Conservation (phyloP, 2,888 invertebrate genomes). For the Athalia circularis region DNA sequence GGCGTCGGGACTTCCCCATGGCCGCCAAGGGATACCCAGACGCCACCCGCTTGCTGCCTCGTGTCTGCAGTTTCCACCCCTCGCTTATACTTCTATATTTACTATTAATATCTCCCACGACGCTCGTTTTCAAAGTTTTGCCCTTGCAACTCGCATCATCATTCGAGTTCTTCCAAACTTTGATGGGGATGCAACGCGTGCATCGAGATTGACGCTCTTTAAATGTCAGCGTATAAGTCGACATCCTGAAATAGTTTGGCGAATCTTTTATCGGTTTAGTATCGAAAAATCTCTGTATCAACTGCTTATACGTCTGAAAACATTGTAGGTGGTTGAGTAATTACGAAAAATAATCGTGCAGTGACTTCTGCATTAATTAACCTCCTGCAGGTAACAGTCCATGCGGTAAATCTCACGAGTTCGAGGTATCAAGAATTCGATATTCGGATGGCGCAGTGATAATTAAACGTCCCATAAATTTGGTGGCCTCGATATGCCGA, state of each 20-base stretch:
- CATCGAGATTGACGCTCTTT: not conserved
- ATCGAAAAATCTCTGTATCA: slow-evolving; percentile 30
- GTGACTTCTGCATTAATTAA: slow-evolving; percentile 29
- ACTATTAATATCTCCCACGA: slow-evolving; percentile 43
- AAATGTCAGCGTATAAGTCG: not conserved
- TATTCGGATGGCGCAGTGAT: slow-evolving; percentile 51
- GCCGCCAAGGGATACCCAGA: slow-evolving; percentile 3
- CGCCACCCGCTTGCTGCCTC: not conserved
- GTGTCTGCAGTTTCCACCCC: slow-evolving; percentile 26
- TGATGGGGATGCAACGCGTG: not conserved
- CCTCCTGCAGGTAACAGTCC: slow-evolving; percentile 20
- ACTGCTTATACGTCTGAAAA: not conserved
- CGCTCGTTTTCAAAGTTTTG: slow-evolving; percentile 34
- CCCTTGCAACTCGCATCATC: slow-evolving; percentile 13
- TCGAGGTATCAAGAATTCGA: slow-evolving; percentile 50
- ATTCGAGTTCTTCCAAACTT: slow-evolving; percentile 6
- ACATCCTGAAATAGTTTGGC: not conserved
- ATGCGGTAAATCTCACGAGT: slow-evolving; percentile 50
- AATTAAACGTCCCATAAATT: slow-evolving; percentile 54
- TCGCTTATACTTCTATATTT: slow-evolving; percentile 10
- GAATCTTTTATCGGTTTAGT: not conserved
- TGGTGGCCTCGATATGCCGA: slow-evolving; percentile 50
- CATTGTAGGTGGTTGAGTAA: not conserved
- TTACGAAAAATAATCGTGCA: slow-evolving; percentile 2
- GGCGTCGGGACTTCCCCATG: slow-evolving; percentile 18